Conservation (phyloP, 2,797 vertebrate species). For the Emydoidea blandingii region DNA sequence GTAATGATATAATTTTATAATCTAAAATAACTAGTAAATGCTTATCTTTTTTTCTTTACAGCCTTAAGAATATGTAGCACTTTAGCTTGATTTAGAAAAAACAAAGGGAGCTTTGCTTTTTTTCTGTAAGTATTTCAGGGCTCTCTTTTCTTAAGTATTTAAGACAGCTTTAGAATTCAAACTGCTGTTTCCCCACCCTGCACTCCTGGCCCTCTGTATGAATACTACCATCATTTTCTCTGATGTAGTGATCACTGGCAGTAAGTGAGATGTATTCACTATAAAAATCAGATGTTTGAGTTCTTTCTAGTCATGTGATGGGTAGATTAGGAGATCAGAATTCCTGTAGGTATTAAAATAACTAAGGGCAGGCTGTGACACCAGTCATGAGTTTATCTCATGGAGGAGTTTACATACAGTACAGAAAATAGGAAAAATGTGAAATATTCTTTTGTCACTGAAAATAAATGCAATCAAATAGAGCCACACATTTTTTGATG, state of each 20-base stretch:
- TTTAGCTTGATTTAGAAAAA: background rate
- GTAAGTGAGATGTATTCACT: conserved; percentile 21
- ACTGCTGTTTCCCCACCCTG: background rate
- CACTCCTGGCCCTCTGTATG: background rate
- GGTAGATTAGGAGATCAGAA: conserved; percentile 67
- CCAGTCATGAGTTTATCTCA: conserved; percentile 80
- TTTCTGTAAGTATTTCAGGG: background rate
- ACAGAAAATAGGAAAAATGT: conserved; percentile 8
- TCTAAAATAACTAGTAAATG: background rate
- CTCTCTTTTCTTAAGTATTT: background rate
- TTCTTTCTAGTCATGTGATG: conserved; percentile 68
- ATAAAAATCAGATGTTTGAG: conserved; percentile 42
- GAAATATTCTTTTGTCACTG: conserved; percentile 3
- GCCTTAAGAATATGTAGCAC: background rate
- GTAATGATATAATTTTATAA: background rate
- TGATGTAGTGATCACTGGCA: background rate
- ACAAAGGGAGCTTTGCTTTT: background rate
- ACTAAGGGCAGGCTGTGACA: conserved; percentile 64
- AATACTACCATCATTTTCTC: background rate
- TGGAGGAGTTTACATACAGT: conserved; percentile 70
- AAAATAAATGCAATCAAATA: background rate
- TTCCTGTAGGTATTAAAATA: conserved; percentile 79
- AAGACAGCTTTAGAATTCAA: background rate
- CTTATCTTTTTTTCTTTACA: background rate
- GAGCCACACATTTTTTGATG: background rate